Base-by-base conservation (phyloP, 1,140 invertebrate species). In the Periplaneta americana region DNA sequence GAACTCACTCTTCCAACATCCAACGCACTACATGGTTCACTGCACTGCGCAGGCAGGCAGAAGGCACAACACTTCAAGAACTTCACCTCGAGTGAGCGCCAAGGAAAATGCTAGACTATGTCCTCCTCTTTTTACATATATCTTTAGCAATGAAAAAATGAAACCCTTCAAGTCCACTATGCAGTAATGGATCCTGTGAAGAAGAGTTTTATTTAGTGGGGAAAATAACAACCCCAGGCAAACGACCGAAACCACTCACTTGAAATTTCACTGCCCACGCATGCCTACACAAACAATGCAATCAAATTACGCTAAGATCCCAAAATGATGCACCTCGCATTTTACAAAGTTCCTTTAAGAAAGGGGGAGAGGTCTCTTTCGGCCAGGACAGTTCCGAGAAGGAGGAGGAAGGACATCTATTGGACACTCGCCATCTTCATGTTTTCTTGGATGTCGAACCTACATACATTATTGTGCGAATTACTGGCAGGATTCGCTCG, bases 1-100 rank as follows among this genome's bases (percentile, higher is more conserved):
- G 36, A 78, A 34, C 75, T 34, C 32, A 76, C 32, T 76, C 75
- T 76, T 76, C 75, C 34, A 78, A 78, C n/a, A 78, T 78, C 34
- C 76, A 36, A 31, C 17, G 76, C 76, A 78, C 76, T 78, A 78
- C 9, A 34, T 34, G 32, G 75, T 76, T 76, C 76, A 78, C 76
- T 78, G 76, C 36, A 28, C 34, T 78, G 34, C 76, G 28, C 48
- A 57, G 48, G 48, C 48, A 66, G 48, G 48, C 48, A 66, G 48
- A 66, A n/a, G n/a, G n/a, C 48, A 66, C 48, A n/a, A 66, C 48
- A 66, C 48, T 66, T 66, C 48, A 66, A 48, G 5, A 48, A 66
- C 48, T 66, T 66, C 48, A 66, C 28, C 48, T 66, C 48, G 4
- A 66, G 48, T 28, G 48, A 66, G 48, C 22, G 48, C 48, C 48